phyloP scores from a whole-genome alignment of 2,113 vertebrate species.

The Tachysurus fulvidraco region DNA sequence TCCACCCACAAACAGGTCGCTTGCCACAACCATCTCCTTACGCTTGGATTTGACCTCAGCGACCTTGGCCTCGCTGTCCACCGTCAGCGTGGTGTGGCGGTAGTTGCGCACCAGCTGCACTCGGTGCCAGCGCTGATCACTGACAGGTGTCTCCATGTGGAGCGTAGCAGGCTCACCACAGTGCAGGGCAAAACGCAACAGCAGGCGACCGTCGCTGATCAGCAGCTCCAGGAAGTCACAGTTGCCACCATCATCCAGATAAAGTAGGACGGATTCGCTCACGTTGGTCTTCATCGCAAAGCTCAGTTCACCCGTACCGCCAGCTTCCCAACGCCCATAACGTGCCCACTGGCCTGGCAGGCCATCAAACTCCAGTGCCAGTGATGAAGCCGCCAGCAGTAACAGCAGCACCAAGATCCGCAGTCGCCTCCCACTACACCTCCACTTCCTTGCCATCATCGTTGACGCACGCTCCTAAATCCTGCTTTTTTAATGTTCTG shows the following conservation, averaged over 20 bases:
- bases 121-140: slow-evolving; percentile 89
- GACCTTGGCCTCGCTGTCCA: slow-evolving; percentile 84
- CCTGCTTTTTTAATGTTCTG: slow-evolving; percentile 50
- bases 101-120: slow-evolving; percentile 80
- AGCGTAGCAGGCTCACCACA: slow-evolving; percentile 87
- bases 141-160: slow-evolving; percentile 77
- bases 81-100: slow-evolving; percentile 78
- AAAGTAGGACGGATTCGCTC: slow-evolving; percentile 85
- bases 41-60: slow-evolving; percentile 87
- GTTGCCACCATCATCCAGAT: slow-evolving; percentile 91
- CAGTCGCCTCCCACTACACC: slow-evolving; percentile 51
- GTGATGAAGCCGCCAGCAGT: slow-evolving; percentile 57
- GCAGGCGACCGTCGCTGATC: slow-evolving; percentile 80
- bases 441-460: slow-evolving; percentile 64
- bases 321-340: slow-evolving; percentile 86
- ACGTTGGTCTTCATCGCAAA: slow-evolving; percentile 88
- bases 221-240: slow-evolving; percentile 94
- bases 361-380: slow-evolving; percentile 85
- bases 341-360: slow-evolving; percentile 91
- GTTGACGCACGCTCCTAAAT: slow-evolving; percentile 51
- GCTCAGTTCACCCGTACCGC: slow-evolving; percentile 83
- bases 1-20: slow-evolving; percentile 90
- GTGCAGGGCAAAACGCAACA: slow-evolving; percentile 88
- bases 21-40: slow-evolving; percentile 87
- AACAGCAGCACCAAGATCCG: slow-evolving; percentile 63